phyloP scores from a whole-genome alignment of 2,888 invertebrate species.

The Pristionchus fissidentatus region DNA sequence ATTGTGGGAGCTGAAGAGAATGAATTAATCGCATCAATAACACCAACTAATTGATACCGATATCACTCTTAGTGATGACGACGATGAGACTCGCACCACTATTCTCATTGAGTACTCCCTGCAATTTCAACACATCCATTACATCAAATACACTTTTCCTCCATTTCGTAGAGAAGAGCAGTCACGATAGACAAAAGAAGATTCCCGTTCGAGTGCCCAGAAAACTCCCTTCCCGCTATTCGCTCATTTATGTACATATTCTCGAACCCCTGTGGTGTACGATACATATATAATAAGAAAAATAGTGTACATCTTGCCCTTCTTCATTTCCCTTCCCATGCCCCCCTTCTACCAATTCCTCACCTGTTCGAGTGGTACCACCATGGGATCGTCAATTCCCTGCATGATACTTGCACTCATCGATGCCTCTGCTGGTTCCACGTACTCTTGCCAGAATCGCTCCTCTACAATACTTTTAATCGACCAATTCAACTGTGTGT shows the following conservation, averaged over 20 bases:
- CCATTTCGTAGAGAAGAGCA: background rate
- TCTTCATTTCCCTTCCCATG: background rate
- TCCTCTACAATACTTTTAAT: conserved; percentile 61
- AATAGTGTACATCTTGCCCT: background rate
- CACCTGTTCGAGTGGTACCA: conserved; percentile 30
- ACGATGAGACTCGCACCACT: conserved; percentile 69
- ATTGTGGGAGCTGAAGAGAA: conserved; percentile 37
- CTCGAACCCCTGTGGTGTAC: background rate
- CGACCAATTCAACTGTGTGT: background rate
- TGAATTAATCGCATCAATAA: background rate
- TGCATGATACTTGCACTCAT: conserved; percentile 60
- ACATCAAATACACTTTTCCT: background rate
- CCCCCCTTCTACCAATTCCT: background rate
- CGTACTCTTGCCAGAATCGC: conserved; percentile 74
- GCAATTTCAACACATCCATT: conserved; percentile 62
- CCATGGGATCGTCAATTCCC: conserved; percentile 45
- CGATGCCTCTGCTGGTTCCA: conserved; percentile 70
- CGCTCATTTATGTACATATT: too few species aligned
- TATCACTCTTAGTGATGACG: conserved; percentile 72
- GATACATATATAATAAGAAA: background rate
- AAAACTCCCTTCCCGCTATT: background rate
- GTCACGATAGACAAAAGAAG: background rate
- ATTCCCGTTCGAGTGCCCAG: too few species aligned
- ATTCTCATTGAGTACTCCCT: conserved; percentile 69
- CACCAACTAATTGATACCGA: conserved; percentile 50